These are phyloP conservation scores for Myiozetetes cayanensis DNA, from an alignment of 2,113 vertebrate genomes.

Conservation along the genomic window DNA sequence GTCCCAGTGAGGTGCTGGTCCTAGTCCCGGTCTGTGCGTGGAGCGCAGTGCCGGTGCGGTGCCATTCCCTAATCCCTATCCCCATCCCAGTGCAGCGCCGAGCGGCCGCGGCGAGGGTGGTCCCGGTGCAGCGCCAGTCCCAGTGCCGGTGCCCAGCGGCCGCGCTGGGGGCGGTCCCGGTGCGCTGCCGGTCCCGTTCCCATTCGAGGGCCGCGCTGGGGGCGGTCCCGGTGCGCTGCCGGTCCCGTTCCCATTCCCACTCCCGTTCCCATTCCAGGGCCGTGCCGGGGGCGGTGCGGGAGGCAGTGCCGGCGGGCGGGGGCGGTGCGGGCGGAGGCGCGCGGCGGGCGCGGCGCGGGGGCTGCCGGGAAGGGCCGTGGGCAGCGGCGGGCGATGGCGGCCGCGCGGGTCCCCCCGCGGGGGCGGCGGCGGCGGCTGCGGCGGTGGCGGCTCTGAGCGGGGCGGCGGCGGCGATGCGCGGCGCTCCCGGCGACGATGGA, in stretches of 20 bases:
- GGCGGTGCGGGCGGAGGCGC: not conserved
- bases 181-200: too few species aligned
- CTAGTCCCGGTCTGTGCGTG: not conserved
- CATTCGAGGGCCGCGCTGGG: too few species aligned
- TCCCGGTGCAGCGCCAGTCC: not conserved
- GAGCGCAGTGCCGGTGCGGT: too few species aligned
- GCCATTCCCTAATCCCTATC: too few species aligned
- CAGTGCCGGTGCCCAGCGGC: not conserved
- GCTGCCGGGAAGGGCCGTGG: too few species aligned
- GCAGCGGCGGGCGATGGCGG: too few species aligned
- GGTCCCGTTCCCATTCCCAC: too few species aligned
- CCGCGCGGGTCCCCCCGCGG: not conserved
- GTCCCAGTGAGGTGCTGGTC: not conserved
- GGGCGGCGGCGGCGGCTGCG: not conserved
- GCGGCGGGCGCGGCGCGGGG: too few species aligned
- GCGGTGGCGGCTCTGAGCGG: constrained; percentile 1
- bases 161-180: not conserved
- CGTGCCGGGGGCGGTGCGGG: not conserved
- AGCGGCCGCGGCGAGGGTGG: too few species aligned
- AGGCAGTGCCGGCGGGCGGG: not conserved
- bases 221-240: too few species aligned
- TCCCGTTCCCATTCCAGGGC: not conserved
- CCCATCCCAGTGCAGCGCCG: not conserved
- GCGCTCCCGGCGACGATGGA: constrained; percentile 84
- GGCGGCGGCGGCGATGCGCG: constrained; percentile 65